Percentiles rank a stretch among this genome's conserved stretches.
Evolutionary conservation across 1,140 invertebrate species (phyloP).

Genomic region (Meloidogyne exigua): DNA sequence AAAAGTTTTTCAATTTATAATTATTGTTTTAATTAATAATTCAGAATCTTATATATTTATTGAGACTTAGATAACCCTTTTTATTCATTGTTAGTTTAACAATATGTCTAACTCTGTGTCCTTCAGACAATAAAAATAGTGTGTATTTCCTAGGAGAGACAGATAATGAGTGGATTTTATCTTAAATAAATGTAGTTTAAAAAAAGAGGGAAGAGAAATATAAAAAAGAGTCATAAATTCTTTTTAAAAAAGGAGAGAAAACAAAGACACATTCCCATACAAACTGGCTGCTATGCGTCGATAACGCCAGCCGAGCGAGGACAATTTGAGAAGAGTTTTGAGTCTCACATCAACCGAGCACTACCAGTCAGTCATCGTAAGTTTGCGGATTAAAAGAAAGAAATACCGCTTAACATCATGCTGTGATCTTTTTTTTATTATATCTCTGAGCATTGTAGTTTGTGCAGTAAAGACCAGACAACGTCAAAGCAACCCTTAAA

Average conservation of each 20-base stretch:
- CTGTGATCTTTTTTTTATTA: neutral
- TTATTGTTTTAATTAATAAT: too few relatives aligned
- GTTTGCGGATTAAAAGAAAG: neutral
- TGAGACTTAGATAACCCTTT: neutral
- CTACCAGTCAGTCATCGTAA: neutral
- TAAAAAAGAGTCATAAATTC: neutral
- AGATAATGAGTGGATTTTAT: neutral
- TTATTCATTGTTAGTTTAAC: neutral
- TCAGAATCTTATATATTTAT: neutral
- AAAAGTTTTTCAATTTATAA: too few relatives aligned
- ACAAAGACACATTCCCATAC: too few relatives aligned
- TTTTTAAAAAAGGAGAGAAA: neutral
- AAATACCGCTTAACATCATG: constrained; percentile 1
- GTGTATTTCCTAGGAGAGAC: neutral
- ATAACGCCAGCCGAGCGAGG: neutral
- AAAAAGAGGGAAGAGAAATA: neutral
- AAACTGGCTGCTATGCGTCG: neutral
- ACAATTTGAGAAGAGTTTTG: neutral
- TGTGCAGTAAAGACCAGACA: neutral
- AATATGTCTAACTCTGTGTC: neutral
- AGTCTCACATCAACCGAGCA: neutral
- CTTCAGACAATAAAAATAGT: neutral
- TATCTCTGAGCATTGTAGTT: neutral
- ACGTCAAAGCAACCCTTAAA: neutral
- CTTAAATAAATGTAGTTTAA: neutral